Evolutionary conservation across 2,113 vertebrate genomes (phyloP), one percentile per base, ranked within the genome.

Genomic region (Aleadryas rufinucha): DNA sequence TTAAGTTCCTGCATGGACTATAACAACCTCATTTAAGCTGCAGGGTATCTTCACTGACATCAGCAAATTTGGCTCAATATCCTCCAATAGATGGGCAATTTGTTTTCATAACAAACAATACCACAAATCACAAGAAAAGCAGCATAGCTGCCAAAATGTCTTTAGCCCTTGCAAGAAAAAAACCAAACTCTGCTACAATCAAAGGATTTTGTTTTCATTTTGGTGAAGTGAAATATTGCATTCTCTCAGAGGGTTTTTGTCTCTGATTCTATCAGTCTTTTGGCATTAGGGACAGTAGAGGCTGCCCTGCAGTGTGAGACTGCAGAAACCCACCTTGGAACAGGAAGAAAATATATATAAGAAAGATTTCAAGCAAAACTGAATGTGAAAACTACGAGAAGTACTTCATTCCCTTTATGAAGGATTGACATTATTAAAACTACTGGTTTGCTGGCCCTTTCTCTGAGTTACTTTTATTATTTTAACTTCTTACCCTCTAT

Each of bases 91-190:
- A 87, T 52, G 70, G 71, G 54, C 78, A 90, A 95, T 87, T 97
- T 97, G 82, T 94, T 95, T 95, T 70, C 35, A 54, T 63, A 79
- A 96, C 74, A 96, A 95, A 94, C 82, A 93, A 76, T 65, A 77
- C 82, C 90, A 93, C 93, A 95, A 95, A 94, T 96, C 63, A 80
- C 50, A 91, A 74, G 84, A 83, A 96, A 95, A 91, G 27, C 19
- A 66, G 50, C 54, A 66, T 4, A 85, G 30, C 44, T 91, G 87
- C 84, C 87, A 96, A 91, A 71, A 90, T 41, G 28, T 80, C 75
- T 83, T 77, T 59, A 50, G 50, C 44, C 24, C 26, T 88, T 88
- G 10, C 22, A 50, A 85, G 70, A 75, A 93, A 93, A 87, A 60
- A 81, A 31, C 18, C 54, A 81, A 87, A 54, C 23, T 44, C 49